Evolutionary conservation across 1,140 invertebrate species (phyloP).

Genomic region (Condylostylus longicornis): DNA sequence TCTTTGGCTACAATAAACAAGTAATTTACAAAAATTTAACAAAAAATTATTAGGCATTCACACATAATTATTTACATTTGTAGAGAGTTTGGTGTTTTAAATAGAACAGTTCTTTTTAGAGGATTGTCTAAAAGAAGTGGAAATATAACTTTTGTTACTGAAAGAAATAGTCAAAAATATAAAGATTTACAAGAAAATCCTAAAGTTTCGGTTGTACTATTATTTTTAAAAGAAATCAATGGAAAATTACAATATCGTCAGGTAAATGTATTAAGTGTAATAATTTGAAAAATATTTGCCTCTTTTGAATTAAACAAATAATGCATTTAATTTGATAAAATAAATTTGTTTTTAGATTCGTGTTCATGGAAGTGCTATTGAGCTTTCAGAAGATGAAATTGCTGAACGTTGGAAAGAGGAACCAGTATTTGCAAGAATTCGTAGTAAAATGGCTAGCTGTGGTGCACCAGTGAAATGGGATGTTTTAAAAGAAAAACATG

Average conservation of each 20-base stretch:
- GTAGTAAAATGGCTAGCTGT: conserved; percentile 18
- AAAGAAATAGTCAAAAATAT: conserved; percentile 20
- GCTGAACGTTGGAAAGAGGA: conserved; percentile 18
- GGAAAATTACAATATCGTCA: conserved; percentile 14
- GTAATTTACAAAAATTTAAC: neutral
- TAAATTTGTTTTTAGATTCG: conserved; percentile 7
- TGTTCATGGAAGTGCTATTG: conserved; percentile 17
- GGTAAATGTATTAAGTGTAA: too few species aligned
- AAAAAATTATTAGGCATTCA: neutral
- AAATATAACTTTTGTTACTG: conserved; percentile 20
- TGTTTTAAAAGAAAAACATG: conserved; percentile 15
- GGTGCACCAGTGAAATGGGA: conserved; percentile 18
- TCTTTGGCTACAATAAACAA: conserved; percentile 22
- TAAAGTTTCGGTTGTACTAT: conserved; percentile 13
- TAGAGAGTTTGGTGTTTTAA: conserved; percentile 20
- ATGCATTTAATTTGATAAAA: neutral
- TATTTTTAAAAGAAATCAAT: conserved; percentile 11
- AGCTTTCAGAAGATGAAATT: conserved; percentile 13
- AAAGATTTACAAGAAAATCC: conserved; percentile 19
- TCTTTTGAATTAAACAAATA: neutral
- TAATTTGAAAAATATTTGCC: neutral
- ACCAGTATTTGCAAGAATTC: conserved; percentile 15
- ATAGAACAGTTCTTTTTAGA: conserved; percentile 22
- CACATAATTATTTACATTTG: neutral
- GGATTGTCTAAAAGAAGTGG: conserved; percentile 19